Evolutionary conservation across 2,797 vertebrate species (phyloP).

Genomic region (Gastrophryne carolinensis): DNA sequence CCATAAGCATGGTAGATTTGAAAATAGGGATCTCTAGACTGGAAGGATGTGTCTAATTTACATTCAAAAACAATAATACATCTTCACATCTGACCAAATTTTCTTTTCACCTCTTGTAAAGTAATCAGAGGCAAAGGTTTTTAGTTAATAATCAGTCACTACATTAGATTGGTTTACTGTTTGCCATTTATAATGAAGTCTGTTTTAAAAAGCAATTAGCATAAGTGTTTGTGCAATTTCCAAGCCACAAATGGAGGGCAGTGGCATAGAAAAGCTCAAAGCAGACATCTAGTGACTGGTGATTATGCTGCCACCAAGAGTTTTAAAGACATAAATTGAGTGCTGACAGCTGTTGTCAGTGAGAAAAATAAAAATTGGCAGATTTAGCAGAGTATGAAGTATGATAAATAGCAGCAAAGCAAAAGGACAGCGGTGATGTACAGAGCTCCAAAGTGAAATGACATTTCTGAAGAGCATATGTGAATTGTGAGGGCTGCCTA

Average conservation of each 20-base stretch:
- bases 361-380: constrained; percentile 61
- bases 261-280: not conserved
- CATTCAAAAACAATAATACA: no score
- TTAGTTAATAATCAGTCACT: not conserved
- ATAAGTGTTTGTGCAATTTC: not conserved
- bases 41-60: no score
- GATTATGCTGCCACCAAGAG: constrained; percentile 65
- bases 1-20: no score
- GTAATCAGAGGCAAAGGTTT: not conserved
- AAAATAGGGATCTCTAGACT: no score
- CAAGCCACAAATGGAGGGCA: constrained; percentile 28
- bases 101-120: no score
- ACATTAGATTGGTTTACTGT: not conserved
- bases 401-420: constrained; percentile 60
- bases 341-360: constrained; percentile 54
- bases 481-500: constrained; percentile 60
- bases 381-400: constrained; percentile 62
- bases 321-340: constrained; percentile 50
- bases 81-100: no score
- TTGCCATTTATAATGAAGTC: not conserved
- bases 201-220: constrained; percentile 1
- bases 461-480: constrained; percentile 58
- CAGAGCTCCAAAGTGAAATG: constrained; percentile 52
- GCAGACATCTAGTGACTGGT: constrained; percentile 35
- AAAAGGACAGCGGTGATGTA: constrained; percentile 55